phyloP scores from a whole-genome alignment of 2,888 invertebrate genomes.

The Monopis laevigella region DNA sequence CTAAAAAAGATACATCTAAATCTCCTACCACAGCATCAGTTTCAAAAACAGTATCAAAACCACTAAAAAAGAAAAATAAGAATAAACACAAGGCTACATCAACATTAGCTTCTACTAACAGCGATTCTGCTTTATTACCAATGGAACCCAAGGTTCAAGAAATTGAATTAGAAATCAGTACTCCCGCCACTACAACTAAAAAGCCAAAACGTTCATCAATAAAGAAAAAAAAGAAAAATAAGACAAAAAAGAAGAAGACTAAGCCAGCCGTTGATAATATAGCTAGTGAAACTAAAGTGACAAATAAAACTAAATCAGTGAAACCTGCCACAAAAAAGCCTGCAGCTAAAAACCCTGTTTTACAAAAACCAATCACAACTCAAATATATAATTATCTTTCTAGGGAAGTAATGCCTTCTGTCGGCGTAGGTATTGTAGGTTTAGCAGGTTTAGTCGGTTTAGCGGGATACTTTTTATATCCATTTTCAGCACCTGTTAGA shows the following conservation, averaged over 20 bases:
- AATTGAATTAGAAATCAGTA: slow-evolving; percentile 57
- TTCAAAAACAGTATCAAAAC: slow-evolving; percentile 37
- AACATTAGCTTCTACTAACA: slow-evolving; percentile 32
- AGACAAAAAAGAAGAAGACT: slow-evolving; percentile 66
- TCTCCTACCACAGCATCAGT: slow-evolving; percentile 25
- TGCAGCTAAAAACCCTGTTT: slow-evolving; percentile 40
- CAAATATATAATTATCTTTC: slow-evolving; percentile 82
- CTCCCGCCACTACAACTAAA: slow-evolving; percentile 54
- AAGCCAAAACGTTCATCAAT: slow-evolving; percentile 51
- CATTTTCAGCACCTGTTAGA: slow-evolving; percentile 73
- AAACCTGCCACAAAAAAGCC: slow-evolving; percentile 49
- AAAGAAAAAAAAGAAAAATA: slow-evolving; percentile 65
- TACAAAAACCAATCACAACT: slow-evolving; percentile 72
- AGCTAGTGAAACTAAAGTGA: slow-evolving; percentile 49
- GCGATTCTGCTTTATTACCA: slow-evolving; percentile 49
- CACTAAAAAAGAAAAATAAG: slow-evolving; percentile 47
- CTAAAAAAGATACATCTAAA: slow-evolving; percentile 34
- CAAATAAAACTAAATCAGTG: slow-evolving; percentile 63
- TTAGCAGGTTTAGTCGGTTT: slow-evolving; percentile 78
- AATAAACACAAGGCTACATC: slow-evolving; percentile 40
- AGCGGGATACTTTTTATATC: slow-evolving; percentile 81
- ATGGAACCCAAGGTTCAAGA: slow-evolving; percentile 59
- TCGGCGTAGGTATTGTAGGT: slow-evolving; percentile 80
- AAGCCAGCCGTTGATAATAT: slow-evolving; percentile 39
- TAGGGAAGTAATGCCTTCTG: slow-evolving; percentile 82